These are phyloP conservation scores for Hirudo medicinalis DNA, from an alignment of 1,140 invertebrate genomes.

Conservation along the genomic window DNA sequence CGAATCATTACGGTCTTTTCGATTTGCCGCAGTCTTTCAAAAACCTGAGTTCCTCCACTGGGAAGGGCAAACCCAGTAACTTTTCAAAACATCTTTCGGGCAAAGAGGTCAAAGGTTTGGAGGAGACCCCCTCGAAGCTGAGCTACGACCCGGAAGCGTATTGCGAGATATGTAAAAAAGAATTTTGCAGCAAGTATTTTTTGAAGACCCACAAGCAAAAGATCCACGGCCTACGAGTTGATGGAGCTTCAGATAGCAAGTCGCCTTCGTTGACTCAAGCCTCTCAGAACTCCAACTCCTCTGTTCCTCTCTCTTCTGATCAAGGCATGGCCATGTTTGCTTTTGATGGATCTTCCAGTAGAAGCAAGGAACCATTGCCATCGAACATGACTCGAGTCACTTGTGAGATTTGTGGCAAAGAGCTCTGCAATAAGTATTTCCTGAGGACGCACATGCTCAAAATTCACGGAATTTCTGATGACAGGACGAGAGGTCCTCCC, in stretches of 20 bases:
- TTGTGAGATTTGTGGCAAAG: slow-evolving; percentile 21
- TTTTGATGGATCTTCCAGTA: neutral
- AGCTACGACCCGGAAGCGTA: slow-evolving; percentile 73
- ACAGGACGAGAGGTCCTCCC: neutral
- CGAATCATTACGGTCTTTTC: neutral
- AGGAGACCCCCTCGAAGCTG: slow-evolving; percentile 36
- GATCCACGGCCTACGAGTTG: slow-evolving; percentile 44
- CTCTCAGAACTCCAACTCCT: slow-evolving; percentile 22
- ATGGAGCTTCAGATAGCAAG: slow-evolving; percentile 34
- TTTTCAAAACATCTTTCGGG: neutral
- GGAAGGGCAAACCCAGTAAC: neutral
- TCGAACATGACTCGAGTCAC: slow-evolving; percentile 34
- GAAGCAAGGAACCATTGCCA: neutral
- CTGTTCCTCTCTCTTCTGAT: slow-evolving; percentile 30
- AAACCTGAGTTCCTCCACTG: neutral
- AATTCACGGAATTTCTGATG: slow-evolving; percentile 19
- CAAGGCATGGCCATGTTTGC: slow-evolving; percentile 32
- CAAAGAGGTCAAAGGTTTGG: slow-evolving; percentile 15
- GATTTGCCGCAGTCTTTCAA: neutral
- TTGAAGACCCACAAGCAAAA: slow-evolving; percentile 50
- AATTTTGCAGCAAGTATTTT: slow-evolving; percentile 48
- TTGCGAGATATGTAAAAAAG: slow-evolving; percentile 53
- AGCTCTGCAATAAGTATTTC: slow-evolving; percentile 16
- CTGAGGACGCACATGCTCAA: slow-evolving; percentile 18
- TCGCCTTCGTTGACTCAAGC: neutral